Evolutionary conservation across 2,888 invertebrate genomes (phyloP), one percentile per base, ranked within the genome.

Genomic region (Euplagia quadripunctaria): DNA sequence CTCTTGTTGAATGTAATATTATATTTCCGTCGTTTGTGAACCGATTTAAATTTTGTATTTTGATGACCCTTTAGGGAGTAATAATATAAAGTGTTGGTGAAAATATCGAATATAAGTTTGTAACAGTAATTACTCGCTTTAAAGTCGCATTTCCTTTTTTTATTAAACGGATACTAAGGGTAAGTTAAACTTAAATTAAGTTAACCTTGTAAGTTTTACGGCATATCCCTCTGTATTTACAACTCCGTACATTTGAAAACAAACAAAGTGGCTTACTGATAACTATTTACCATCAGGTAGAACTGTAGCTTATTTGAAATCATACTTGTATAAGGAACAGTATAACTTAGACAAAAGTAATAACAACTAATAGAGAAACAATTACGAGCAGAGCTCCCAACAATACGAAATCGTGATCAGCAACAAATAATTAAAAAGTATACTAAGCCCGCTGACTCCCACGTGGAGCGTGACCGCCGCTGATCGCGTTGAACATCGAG

Each of bases 371-470:
- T 77, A 78, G 61, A 75, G 72, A 76, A 72, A 68, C 72, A 75
- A 82, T 82, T 73, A 81, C 31, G 7, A 43, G 73, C 76, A 31
- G 74, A 73, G 72, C 42, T 20, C 69, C 71, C 68, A 71, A 74
- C 75, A 75, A 77, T 82, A 68, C 55, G 11, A 74, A 51, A 63
- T 83, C 83, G 83, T 83, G 83, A 83, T 78, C 80, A 51, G n/a
- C 63, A 73, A 68, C 70, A 82, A 83, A 80, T 82, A 83, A 83
- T 83, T 83, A 80, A 80, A 67, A 79, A 31, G 55, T 64, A 63
- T 64, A 64, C 63, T 51, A n/a, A 31, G 42, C 64, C 55, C 67
- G 74, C 74, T n/a, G 70, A 78, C 83, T 80, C 82, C 83, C 80
- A 83, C 80, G 79, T 73, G 58, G 83, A 71, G 68, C 83, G 83